Conservation (phyloP, 2,888 invertebrate species). For the Aphidius colemani region DNA sequence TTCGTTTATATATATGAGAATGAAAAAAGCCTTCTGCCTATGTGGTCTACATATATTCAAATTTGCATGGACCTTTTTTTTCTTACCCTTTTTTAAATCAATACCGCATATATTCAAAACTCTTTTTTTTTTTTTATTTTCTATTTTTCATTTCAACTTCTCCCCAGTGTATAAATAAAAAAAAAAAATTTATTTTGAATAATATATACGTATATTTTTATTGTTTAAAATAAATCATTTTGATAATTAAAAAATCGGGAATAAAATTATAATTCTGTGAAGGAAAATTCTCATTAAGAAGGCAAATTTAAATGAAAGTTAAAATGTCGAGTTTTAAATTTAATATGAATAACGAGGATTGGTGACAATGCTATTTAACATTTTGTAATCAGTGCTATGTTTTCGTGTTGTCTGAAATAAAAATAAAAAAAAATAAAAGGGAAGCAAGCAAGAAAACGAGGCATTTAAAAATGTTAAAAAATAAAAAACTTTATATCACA, state of each 20-base stretch:
- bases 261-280: too few relatives aligned
- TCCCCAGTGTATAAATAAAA: neutral
- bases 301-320: too few relatives aligned
- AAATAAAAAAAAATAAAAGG: neutral
- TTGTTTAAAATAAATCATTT: too few relatives aligned
- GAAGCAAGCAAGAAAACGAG: conserved; percentile 14
- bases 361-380: conserved; percentile 42
- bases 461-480: conserved; percentile 28
- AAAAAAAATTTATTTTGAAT: conserved; percentile 6
- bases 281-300: too few relatives aligned
- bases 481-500: neutral
- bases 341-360: conserved; percentile 39
- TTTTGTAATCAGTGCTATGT: conserved; percentile 42
- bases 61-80: conserved; percentile 8
- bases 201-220: neutral
- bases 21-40: neutral
- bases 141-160: neutral
- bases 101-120: neutral
- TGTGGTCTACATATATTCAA: conserved; percentile 4
- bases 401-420: too few relatives aligned
- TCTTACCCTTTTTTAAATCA: conserved; percentile 5
- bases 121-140: neutral
- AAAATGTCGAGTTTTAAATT: conserved; percentile 1
- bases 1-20: neutral
- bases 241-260: too few relatives aligned